Evolutionary conservation across 1,140 invertebrate species (phyloP).

Genomic region (Bicyclus anynana): DNA sequence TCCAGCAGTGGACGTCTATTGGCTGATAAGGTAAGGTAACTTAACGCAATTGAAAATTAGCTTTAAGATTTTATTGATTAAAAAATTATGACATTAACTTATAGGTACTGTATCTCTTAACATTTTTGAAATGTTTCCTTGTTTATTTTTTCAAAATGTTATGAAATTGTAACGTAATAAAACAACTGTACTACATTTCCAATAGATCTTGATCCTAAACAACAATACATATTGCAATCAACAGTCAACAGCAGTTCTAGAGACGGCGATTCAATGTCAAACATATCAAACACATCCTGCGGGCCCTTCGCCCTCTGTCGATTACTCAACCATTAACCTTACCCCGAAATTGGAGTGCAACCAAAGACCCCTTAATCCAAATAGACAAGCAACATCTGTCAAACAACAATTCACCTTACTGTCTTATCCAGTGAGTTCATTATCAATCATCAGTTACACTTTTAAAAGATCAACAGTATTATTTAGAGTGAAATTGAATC

Average conservation of each 20-base stretch:
- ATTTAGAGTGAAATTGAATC: conserved; percentile 6
- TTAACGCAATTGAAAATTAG: too few species aligned
- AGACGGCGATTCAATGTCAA: conserved; percentile 19
- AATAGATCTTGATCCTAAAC: background rate
- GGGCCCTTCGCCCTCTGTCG: conserved; percentile 44
- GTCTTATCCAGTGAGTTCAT: conserved; percentile 14
- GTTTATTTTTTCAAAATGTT: too few species aligned
- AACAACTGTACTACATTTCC: background rate
- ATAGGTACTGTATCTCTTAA: too few species aligned
- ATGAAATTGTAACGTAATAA: too few species aligned
- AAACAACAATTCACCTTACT: conserved; percentile 34
- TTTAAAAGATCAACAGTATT: conserved; percentile 18
- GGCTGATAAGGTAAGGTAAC: too few species aligned
- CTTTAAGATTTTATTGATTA: too few species aligned
- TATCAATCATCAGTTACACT: conserved; percentile 18
- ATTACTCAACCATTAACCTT: conserved; percentile 64
- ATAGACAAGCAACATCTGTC: conserved; percentile 27
- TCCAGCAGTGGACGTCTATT: too few species aligned
- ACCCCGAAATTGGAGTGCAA: conserved; percentile 45
- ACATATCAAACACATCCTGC: conserved; percentile 53
- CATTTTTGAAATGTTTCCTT: too few species aligned
- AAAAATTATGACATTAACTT: too few species aligned
- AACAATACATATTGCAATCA: conserved; percentile 3
- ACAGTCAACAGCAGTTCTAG: conserved; percentile 5
- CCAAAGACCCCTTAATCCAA: conserved; percentile 34